Percentiles rank a stretch among this genome's conserved stretches.
Conservation (phyloP, 2,113 vertebrate genomes). For the Burhinus oedicnemus region DNA sequence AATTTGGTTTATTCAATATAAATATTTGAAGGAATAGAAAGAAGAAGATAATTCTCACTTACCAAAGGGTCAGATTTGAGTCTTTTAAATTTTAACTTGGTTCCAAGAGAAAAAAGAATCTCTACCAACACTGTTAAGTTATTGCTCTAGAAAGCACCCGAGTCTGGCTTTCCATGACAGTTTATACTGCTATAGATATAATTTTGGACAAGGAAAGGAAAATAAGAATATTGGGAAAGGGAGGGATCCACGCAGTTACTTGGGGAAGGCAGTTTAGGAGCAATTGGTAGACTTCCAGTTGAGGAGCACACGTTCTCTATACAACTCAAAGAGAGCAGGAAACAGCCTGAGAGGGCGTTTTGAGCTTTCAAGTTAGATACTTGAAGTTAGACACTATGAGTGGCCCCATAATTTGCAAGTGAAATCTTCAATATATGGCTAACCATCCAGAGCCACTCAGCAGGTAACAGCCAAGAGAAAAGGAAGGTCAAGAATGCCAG, state of each 20-base stretch:
- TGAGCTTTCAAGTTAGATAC: background rate
- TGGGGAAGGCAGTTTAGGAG: background rate
- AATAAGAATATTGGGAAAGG: background rate
- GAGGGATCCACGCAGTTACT: background rate
- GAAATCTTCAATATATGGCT: background rate
- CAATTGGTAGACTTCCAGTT: background rate
- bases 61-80: background rate
- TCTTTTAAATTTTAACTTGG: background rate
- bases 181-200: background rate
- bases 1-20: slow-evolving; percentile 48
- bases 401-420: background rate
- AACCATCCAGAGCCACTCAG: background rate
- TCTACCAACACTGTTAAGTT: background rate
- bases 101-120: background rate
- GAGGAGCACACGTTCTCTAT: background rate
- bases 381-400: background rate
- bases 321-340: background rate
- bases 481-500: background rate
- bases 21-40: slow-evolving; percentile 45
- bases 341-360: background rate
- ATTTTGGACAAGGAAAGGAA: background rate
- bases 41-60: background rate
- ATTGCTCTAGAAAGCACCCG: background rate
- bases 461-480: background rate
- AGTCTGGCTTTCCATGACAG: background rate